Evolutionary conservation across 2,888 invertebrate genomes (phyloP).

Genomic region (Volucella inflata): DNA sequence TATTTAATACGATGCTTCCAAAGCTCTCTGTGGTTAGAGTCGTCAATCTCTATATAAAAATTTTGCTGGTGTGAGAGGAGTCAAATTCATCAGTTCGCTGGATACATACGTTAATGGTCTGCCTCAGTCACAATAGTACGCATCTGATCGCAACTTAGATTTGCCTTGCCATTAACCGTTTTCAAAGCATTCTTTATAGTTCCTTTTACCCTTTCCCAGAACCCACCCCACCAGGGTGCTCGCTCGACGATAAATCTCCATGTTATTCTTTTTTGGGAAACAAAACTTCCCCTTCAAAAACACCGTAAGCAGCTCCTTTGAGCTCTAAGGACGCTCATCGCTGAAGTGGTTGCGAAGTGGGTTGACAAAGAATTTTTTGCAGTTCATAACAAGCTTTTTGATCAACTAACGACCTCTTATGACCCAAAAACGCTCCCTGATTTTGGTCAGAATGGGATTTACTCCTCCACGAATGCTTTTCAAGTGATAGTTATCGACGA

Average conservation of each 20-base stretch:
- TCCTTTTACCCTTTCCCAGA: slow-evolving; percentile 66
- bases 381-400: no score
- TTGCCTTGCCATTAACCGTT: slow-evolving; percentile 45
- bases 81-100: not conserved
- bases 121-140: slow-evolving; percentile 8
- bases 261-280: slow-evolving; percentile 7
- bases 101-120: slow-evolving; percentile 1
- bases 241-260: slow-evolving; percentile 37
- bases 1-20: slow-evolving; percentile 28
- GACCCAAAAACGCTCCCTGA: no score
- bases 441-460: no score
- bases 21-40: slow-evolving; percentile 16
- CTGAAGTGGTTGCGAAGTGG: no score
- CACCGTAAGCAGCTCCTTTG: no score
- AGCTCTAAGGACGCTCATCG: slow-evolving; percentile 9
- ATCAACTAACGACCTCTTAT: no score
- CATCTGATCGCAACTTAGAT: slow-evolving; percentile 35
- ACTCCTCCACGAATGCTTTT: no score
- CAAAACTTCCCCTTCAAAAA: slow-evolving; percentile 1
- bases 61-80: slow-evolving; percentile 27
- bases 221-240: slow-evolving; percentile 66
- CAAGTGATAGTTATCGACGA: no score
- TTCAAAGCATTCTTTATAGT: slow-evolving; percentile 61
- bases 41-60: slow-evolving; percentile 8
- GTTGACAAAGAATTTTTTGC: no score